Evolutionary conservation across 2,113 vertebrate genomes (phyloP), one percentile per base, ranked within the genome.

Genomic region (Poeciliopsis turrubarensis): DNA sequence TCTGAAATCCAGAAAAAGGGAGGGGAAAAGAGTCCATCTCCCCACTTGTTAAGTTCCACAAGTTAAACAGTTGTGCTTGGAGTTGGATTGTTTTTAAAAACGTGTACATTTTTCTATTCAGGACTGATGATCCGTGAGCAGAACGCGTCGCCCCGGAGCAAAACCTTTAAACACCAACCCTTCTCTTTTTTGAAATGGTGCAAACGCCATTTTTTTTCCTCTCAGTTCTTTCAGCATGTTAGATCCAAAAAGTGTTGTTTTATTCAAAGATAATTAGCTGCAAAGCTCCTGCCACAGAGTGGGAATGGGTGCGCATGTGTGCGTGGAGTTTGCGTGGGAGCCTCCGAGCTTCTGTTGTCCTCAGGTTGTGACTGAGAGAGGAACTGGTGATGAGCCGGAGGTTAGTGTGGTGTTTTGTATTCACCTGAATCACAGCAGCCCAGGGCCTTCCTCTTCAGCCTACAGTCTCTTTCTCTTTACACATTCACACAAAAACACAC

Each of bases 401-500:
- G 90, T 91, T 83, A 87, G 68, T 82, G 67, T 86, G 89, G 92
- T 91, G 77, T 90, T 92, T 92, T 94, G 81, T 92, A 91, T 92
- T 91, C 87, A 81, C 88, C 86, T 82, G 83, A 86, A 91, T 85
- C 80, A 79, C 81, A 47, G 60, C 78, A 87, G 87, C 91, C 80
- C 80, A 44, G 80, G 85, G 87, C 77, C 90, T 91, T 93, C 91
- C 90, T 92, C 81, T 11, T 57, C 78, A 65, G 81, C 90, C 92
- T 9, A 60, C 60, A 87, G 92, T 77, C 86, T 78, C 80, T 65
- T 81, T 73, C 68, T 78, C 70, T 63, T 75, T 22, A 31, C 75
- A 65, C n/a, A 14, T 30, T 54, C 75, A 57, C 68, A 76, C 80
- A 22, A 66, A 71, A 22, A 19, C 74, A 63, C 63, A n/a, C 63